phyloP scores from a whole-genome alignment of 2,888 invertebrate genomes.

The Lepidonotus clava region DNA sequence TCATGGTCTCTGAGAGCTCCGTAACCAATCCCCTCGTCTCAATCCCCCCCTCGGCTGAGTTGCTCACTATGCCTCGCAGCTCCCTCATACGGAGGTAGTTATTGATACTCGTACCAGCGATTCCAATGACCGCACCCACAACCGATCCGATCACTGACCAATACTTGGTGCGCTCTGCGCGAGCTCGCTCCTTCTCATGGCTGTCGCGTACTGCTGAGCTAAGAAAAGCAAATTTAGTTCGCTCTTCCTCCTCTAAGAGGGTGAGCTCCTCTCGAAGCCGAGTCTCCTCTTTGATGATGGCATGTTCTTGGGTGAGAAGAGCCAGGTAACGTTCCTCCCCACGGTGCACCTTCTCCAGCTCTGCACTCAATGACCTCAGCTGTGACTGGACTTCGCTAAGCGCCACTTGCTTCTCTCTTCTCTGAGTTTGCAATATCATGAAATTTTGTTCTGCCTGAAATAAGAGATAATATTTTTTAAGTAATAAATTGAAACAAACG shows the following conservation, averaged over 20 bases:
- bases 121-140: conserved; percentile 84
- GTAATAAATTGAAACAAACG: no score
- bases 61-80: conserved; percentile 84
- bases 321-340: conserved; percentile 89
- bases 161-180: conserved; percentile 91
- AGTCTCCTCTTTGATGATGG: conserved; percentile 79
- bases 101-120: conserved; percentile 86
- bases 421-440: conserved; percentile 70
- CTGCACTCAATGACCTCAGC: conserved; percentile 87
- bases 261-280: conserved; percentile 84
- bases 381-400: conserved; percentile 71
- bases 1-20: conserved; percentile 61
- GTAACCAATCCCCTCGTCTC: conserved; percentile 61
- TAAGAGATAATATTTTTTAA: no score
- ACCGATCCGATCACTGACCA: conserved; percentile 89
- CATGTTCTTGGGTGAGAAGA: conserved; percentile 85
- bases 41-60: conserved; percentile 65
- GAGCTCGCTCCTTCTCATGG: conserved; percentile 90
- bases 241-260: conserved; percentile 87
- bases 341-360: conserved; percentile 88
- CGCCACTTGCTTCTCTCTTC: conserved; percentile 71
- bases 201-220: conserved; percentile 89
- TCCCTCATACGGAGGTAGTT: conserved; percentile 86
- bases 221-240: conserved; percentile 86
- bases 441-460: conserved; percentile 77